These are phyloP conservation scores for Pachycephala philippinensis DNA, from an alignment of 2,113 vertebrate genomes.

Conservation along the genomic window DNA sequence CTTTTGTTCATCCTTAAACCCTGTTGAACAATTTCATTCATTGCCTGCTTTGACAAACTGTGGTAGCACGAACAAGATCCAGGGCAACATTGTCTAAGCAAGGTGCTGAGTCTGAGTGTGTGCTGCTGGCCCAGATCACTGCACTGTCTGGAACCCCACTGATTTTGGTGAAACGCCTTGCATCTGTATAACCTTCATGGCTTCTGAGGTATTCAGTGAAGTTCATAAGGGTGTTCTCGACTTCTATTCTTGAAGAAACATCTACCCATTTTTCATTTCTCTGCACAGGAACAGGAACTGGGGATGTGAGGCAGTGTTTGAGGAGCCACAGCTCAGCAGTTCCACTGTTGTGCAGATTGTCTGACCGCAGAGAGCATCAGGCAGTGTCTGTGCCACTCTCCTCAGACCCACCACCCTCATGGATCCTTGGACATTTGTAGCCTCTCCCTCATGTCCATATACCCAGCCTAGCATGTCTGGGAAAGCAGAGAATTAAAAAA, in stretches of 20 bases:
- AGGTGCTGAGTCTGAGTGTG: not conserved
- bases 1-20: not conserved
- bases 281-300: not conserved
- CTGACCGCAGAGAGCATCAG: not conserved
- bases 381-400: not conserved
- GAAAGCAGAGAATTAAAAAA: not conserved
- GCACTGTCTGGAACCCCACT: not conserved
- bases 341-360: not conserved
- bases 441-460: accelerated
- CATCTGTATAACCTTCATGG: not conserved
- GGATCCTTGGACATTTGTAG: too few species aligned
- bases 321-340: not conserved
- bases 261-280: not conserved
- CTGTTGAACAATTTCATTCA: not conserved
- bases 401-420: not conserved
- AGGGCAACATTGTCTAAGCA: not conserved
- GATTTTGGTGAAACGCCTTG: not conserved
- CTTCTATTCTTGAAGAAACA: not conserved
- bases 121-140: not conserved
- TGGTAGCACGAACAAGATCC: not conserved
- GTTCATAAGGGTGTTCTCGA: not conserved
- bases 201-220: not conserved
- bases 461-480: not conserved
- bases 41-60: not conserved
- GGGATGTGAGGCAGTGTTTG: not conserved